Percentiles rank a stretch among this genome's conserved stretches.
Evolutionary conservation across 2,113 vertebrate species (phyloP).

Genomic region (Lipophrys pholis): DNA sequence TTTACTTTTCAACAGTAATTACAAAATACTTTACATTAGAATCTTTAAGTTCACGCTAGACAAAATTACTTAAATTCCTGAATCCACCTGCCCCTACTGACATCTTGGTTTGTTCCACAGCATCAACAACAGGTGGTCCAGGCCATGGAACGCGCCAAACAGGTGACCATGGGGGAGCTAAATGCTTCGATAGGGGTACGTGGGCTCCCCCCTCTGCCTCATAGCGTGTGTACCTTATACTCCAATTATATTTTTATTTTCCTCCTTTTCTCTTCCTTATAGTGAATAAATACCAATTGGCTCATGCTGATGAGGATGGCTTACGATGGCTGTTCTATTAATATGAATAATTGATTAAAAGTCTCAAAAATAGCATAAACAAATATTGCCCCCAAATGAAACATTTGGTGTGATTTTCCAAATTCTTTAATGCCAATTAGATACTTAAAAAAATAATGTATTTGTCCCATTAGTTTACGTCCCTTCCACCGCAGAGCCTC

Average conservation of each 20-base stretch:
- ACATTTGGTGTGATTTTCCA: not conserved
- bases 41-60: not conserved
- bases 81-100: constrained; percentile 37
- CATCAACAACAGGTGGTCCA: constrained; percentile 97
- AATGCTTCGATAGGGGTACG: constrained; percentile 97
- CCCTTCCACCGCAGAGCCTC: constrained; percentile 9
- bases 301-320: constrained; percentile 6
- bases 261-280: constrained; percentile 47
- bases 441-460: not conserved
- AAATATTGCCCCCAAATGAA: not conserved
- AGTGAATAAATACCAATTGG: constrained; percentile 14
- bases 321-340: not conserved
- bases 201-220: constrained; percentile 86
- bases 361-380: not conserved
- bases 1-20: not conserved
- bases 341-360: not conserved
- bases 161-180: constrained; percentile 95
- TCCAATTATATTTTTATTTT: constrained; percentile 60
- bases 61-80: not conserved
- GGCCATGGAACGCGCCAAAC: constrained; percentile 95
- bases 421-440: not conserved
- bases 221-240: constrained; percentile 83
- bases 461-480: not conserved
- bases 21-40: not conserved
- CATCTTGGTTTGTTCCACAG: constrained; percentile 75